Evolutionary conservation across 2,797 vertebrate species (phyloP).

Genomic region (Phyllotis vaccarum): DNA sequence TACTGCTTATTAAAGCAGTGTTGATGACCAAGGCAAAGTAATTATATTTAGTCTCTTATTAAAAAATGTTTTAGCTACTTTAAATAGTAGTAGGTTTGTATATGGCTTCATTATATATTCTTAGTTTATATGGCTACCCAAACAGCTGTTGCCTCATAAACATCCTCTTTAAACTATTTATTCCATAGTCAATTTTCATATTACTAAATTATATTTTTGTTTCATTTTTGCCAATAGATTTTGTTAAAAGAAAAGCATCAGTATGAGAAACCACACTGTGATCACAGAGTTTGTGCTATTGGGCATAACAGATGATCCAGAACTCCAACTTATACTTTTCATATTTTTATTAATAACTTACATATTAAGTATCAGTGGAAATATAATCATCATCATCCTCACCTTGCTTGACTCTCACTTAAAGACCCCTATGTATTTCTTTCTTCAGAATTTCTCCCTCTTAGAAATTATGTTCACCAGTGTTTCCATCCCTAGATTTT

Average conservation of each 20-base stretch:
- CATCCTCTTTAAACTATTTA: background rate
- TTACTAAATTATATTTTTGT: background rate
- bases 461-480: slow-evolving; percentile 55
- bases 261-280: slow-evolving; percentile 46
- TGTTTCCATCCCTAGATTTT: slow-evolving; percentile 73
- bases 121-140: background rate
- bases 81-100: background rate
- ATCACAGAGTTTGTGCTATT: slow-evolving; percentile 73
- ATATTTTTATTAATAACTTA: slow-evolving; percentile 74
- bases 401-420: slow-evolving; percentile 64
- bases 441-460: slow-evolving; percentile 81
- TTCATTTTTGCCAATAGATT: background rate
- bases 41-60: background rate
- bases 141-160: background rate
- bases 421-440: slow-evolving; percentile 79
- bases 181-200: background rate
- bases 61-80: background rate
- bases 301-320: slow-evolving; percentile 62
- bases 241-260: background rate
- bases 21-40: background rate
- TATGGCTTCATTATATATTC: too few relatives aligned
- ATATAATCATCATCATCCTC: slow-evolving; percentile 72
- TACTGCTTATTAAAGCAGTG: background rate
- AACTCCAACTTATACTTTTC: slow-evolving; percentile 69
- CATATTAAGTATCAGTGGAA: slow-evolving; percentile 70